Conservation (phyloP, 92 coral and sea anemone genomes). For the Bergia sp. region DNA sequence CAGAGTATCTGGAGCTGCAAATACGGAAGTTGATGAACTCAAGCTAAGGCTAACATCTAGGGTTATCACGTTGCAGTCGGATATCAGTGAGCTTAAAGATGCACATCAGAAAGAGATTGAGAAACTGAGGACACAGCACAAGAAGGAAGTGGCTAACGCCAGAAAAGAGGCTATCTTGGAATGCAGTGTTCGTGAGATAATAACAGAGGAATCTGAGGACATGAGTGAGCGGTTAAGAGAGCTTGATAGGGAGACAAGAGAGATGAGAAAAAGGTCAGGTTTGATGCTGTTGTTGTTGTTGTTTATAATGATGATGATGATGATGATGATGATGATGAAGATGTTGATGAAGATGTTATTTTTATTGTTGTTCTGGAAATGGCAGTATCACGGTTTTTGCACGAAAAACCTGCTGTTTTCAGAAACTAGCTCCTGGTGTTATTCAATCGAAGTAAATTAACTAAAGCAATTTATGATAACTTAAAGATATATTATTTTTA, state of each 20-base stretch:
- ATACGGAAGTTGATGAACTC: constrained; percentile 81
- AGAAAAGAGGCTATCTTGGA: constrained; percentile 87
- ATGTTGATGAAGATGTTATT: too few relatives aligned
- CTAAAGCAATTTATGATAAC: too few relatives aligned
- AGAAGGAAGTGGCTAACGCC: constrained; percentile 73
- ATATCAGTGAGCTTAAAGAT: constrained; percentile 93
- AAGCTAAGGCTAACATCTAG: constrained; percentile 90
- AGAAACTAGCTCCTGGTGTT: too few relatives aligned
- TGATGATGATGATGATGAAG: too few relatives aligned
- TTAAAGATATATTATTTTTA: too few relatives aligned
- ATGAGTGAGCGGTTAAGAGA: constrained; percentile 72
- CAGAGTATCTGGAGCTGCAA: constrained; percentile 81
- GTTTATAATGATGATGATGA: too few relatives aligned
- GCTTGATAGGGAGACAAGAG: constrained; percentile 79
- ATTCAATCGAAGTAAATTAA: too few relatives aligned
- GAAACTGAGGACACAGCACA: constrained; percentile 74
- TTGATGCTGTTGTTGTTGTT: background rate
- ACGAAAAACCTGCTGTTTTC: too few relatives aligned
- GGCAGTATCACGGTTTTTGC: too few relatives aligned
- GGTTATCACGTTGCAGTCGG: constrained; percentile 94
- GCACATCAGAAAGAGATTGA: constrained; percentile 80
- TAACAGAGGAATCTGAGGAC: constrained; percentile 74
- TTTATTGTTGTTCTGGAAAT: too few relatives aligned
- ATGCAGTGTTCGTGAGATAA: constrained; percentile 66
- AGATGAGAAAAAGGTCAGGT: constrained; percentile 77